These are phyloP conservation scores for Epirrhoe tristata DNA, from an alignment of 2,888 invertebrate species.

Conservation along the genomic window DNA sequence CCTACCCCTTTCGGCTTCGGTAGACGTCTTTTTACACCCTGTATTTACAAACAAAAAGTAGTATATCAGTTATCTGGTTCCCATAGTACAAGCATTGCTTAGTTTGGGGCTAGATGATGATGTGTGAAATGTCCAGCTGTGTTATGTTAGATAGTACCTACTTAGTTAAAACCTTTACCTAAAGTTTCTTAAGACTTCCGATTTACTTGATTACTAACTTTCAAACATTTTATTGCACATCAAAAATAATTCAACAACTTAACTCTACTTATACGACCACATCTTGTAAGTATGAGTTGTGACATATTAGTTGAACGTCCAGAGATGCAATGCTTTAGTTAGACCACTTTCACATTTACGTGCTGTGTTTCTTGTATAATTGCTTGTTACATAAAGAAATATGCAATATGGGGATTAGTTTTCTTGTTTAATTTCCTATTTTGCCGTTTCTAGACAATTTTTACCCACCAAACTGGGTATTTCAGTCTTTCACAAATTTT, in stretches of 20 bases:
- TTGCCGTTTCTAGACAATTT: not conserved
- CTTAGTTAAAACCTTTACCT: too few species aligned
- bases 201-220: not conserved
- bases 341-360: constrained; percentile 37
- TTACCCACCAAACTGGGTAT: not conserved
- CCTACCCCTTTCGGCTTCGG: too few species aligned
- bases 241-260: not conserved
- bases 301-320: constrained; percentile 15
- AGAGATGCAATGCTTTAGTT: constrained; percentile 19
- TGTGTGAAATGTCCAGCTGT: too few species aligned
- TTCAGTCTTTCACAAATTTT: not conserved
- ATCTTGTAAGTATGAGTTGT: not conserved
- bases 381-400: constrained; percentile 38
- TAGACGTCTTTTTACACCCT: too few species aligned
- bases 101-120: too few species aligned
- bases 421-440: constrained; percentile 9
- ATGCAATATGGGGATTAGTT: constrained; percentile 31
- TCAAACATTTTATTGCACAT: not conserved
- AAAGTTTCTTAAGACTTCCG: not conserved
- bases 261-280: not conserved
- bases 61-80: too few species aligned
- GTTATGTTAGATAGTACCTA: too few species aligned
- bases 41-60: too few species aligned
- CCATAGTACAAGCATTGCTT: too few species aligned
- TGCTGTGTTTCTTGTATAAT: constrained; percentile 28